A percentile compares a stretch with the other conserved stretches of the same genome.
These are phyloP conservation scores for Hapalemur alaotrensis DNA, from an alignment of 2,797 vertebrate genomes.

Conservation along the genomic window DNA sequence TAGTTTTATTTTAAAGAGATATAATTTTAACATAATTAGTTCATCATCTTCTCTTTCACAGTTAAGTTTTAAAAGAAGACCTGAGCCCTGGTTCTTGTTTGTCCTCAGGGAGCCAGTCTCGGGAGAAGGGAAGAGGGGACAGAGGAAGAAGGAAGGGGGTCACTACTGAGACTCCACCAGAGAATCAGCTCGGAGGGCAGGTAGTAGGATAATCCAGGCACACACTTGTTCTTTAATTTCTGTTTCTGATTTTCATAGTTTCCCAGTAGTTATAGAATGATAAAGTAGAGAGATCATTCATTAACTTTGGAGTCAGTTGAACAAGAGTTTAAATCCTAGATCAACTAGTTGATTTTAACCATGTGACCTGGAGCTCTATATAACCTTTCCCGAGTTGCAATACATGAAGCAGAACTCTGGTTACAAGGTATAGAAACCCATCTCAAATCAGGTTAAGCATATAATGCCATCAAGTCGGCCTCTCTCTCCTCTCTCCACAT, in stretches of 20 bases:
- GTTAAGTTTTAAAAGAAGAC: background rate
- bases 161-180: background rate
- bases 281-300: background rate
- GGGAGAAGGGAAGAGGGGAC: background rate
- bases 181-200: background rate
- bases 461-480: background rate
- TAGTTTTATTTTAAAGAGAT: constrained; percentile 8
- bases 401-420: background rate
- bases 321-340: background rate
- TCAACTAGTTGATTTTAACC: background rate
- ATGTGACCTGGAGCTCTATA: background rate
- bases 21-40: background rate
- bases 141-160: background rate
- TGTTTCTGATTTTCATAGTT: background rate
- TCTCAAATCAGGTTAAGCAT: background rate
- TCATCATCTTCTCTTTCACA: background rate
- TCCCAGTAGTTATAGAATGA: background rate
- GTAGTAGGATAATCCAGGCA: background rate
- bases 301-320: background rate
- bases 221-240: background rate
- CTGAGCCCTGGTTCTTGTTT: background rate
- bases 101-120: background rate
- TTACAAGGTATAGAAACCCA: background rate
- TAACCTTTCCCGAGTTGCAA: background rate
- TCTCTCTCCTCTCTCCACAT: background rate